Evolutionary conservation across 2,113 vertebrate species (phyloP), one percentile per base, ranked within the genome.

Genomic region (Tachycineta bicolor): DNA sequence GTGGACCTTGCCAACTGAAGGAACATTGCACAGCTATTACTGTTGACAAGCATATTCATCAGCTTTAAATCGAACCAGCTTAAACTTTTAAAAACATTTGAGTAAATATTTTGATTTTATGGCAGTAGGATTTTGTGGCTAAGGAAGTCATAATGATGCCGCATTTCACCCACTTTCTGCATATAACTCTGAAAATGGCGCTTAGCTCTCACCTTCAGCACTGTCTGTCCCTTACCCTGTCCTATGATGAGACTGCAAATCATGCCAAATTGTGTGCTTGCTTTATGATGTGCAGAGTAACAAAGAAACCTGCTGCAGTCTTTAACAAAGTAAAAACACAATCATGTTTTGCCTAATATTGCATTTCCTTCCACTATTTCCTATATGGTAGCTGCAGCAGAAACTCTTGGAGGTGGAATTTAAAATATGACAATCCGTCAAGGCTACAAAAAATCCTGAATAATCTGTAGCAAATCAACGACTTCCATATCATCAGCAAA

Each of bases 401-500:
- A 69, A 70, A 83, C 6, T 77, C 62, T 93, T 26, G 67, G 31
- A 96, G 64, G 69, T 94, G 85, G 85, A 87, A 97, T 93, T 94
- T 95, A 93, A 92, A 96, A 87, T 87, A 85, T 68, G 93, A 92
- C 79, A 91, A 79, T 83, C 87, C 58, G 28, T 97, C 86, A 94
- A 82, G 64, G 82, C 78, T 93, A 94, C 78, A 93, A 94, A 97
- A 65, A 95, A 83, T 91, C 88, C 92, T 49, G 53, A 97, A 94
- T 97, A 97, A 84, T 96, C 87, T 94, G 46, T 95, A 97, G 87
- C 96, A 97, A 97, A 97, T 95, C 97, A 94, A 96, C 76, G 70
- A 91, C 95, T 97, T 97, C 93, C 92, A 95, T 97, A 97, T 96
- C 93, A 97, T 97, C 93, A 94, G 79, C 64, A 83, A 90, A 96